phyloP scores from a whole-genome alignment of 2,888 invertebrate species.

The Molorchus minor region DNA sequence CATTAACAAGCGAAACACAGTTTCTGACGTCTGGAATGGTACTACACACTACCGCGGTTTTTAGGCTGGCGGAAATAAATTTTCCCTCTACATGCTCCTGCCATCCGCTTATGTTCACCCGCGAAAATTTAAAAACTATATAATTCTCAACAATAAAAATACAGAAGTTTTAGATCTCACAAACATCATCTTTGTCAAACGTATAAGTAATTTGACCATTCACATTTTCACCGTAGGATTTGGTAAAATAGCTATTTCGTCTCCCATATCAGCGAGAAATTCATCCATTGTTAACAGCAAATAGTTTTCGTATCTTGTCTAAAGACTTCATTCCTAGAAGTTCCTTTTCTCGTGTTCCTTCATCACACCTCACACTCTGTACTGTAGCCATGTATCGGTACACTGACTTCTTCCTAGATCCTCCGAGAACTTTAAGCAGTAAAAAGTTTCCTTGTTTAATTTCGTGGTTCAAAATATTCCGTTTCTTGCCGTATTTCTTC shows the following conservation, averaged over 20 bases:
- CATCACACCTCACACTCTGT: conserved; percentile 1
- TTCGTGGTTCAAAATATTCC: not conserved
- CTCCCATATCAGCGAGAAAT: not conserved
- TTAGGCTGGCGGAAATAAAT: too few species aligned
- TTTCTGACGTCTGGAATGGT: too few species aligned
- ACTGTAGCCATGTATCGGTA: conserved; percentile 3
- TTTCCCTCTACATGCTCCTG: too few species aligned
- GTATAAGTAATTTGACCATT: conserved; percentile 3
- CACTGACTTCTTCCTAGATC: not conserved
- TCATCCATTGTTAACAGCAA: not conserved
- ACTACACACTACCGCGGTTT: too few species aligned
- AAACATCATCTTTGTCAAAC: conserved; percentile 9
- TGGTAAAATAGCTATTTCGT: conserved; percentile 9
- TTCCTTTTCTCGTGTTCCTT: conserved; percentile 4
- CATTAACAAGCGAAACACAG: too few species aligned
- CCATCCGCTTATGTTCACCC: too few species aligned
- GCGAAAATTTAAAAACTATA: too few species aligned
- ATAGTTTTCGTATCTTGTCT: not conserved
- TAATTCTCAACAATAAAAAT: not conserved
- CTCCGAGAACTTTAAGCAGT: conserved; percentile 2
- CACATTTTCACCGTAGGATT: not conserved
- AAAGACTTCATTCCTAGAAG: not conserved
- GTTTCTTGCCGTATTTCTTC: not conserved
- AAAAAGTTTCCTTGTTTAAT: conserved; percentile 1
- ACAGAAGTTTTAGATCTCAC: not conserved